Evolutionary conservation across 2,113 vertebrate species (phyloP).

Genomic region (Bungarus multicinctus): DNA sequence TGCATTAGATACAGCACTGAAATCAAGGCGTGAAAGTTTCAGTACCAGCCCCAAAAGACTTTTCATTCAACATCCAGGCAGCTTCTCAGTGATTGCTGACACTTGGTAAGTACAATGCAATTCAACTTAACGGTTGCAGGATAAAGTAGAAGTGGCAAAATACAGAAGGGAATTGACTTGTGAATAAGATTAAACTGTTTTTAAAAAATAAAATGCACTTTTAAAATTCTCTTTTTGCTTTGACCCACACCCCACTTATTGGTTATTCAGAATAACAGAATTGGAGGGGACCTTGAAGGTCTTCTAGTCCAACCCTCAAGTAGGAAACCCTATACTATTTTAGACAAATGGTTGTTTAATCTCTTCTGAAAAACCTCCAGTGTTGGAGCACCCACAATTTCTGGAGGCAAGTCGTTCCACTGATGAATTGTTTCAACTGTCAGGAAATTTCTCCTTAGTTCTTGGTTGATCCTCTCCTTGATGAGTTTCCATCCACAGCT

Average conservation of each 20-base stretch:
- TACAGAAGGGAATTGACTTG: neutral
- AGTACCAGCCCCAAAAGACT: neutral
- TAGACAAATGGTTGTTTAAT: neutral
- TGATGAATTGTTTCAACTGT: neutral
- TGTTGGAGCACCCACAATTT: neutral
- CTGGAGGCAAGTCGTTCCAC: neutral
- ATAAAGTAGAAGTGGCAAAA: neutral
- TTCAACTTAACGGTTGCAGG: neutral
- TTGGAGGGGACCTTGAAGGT: neutral
- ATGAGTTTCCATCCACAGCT: neutral
- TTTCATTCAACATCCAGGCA: neutral
- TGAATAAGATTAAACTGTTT: neutral
- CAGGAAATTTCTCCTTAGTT: neutral
- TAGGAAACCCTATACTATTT: neutral
- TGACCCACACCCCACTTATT: neutral
- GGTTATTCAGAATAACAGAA: neutral
- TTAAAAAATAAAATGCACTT: neutral
- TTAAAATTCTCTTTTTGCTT: neutral
- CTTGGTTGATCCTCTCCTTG: neutral
- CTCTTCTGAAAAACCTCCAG: neutral
- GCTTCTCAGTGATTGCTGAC: neutral
- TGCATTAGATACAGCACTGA: constrained; percentile 63
- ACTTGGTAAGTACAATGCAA: neutral
- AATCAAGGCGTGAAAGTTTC: constrained; percentile 40
- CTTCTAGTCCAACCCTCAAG: neutral